phyloP scores from a whole-genome alignment of 2,113 vertebrate genomes.

The Austrofundulus limnaeus region DNA sequence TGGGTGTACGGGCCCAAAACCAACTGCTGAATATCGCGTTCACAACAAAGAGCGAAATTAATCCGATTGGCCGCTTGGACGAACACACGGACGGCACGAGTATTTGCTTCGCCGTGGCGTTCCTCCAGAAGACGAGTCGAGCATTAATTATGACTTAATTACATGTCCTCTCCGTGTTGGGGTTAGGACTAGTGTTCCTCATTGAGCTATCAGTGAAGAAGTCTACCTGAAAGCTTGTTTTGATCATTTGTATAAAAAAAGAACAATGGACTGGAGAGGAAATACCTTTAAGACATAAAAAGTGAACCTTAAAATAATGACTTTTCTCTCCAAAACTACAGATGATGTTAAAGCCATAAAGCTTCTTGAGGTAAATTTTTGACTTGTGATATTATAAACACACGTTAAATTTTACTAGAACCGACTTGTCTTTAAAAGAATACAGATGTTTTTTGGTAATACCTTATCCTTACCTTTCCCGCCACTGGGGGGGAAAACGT shows the following conservation, averaged over 20 bases:
- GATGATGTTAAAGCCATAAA: slow-evolving; percentile 8
- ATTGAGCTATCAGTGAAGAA: neutral
- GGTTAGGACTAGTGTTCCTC: slow-evolving; percentile 15
- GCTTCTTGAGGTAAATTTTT: slow-evolving; percentile 9
- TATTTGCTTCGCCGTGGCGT: slow-evolving; percentile 6
- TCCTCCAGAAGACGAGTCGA: neutral
- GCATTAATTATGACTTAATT: neutral
- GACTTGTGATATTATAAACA: slow-evolving; percentile 14
- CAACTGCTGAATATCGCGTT: slow-evolving; percentile 27
- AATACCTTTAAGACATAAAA: neutral
- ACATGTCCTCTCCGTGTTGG: neutral
- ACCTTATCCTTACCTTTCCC: slow-evolving; percentile 25
- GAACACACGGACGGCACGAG: slow-evolving; percentile 7
- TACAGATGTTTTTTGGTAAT: slow-evolving; percentile 39
- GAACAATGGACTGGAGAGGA: neutral
- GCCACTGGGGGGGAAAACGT: slow-evolving; percentile 40
- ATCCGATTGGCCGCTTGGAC: neutral
- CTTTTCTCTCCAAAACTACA: neutral
- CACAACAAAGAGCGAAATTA: neutral
- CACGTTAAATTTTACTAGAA: slow-evolving; percentile 7
- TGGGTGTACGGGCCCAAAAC: slow-evolving; percentile 35
- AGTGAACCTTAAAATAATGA: slow-evolving; percentile 16
- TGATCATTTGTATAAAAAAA: neutral
- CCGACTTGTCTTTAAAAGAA: slow-evolving; percentile 27
- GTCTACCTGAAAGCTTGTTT: neutral